Evolutionary conservation across 2,113 vertebrate species (phyloP).

Genomic region (Grallaria varia): DNA sequence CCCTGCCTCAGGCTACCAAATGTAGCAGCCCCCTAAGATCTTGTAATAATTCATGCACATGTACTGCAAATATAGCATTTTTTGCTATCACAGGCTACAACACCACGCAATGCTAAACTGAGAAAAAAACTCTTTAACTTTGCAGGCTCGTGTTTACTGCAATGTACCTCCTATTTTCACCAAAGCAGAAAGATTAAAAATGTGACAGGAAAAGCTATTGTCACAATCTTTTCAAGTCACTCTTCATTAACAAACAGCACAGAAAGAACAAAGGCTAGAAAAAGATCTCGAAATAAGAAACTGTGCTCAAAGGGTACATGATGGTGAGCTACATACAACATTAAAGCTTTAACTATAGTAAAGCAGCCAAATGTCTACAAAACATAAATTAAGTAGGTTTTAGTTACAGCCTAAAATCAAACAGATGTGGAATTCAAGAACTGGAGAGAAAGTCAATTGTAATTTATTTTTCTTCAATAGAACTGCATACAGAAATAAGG

Average conservation of each 20-base stretch:
- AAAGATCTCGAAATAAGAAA: background rate
- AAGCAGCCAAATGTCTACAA: background rate
- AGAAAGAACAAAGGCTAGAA: background rate
- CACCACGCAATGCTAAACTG: rapidly evolving
- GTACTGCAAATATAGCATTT: rapidly evolving
- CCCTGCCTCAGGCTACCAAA: background rate
- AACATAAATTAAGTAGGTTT: background rate
- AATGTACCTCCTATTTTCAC: background rate
- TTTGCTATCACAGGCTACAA: background rate
- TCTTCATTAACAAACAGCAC: background rate
- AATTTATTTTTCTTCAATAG: background rate
- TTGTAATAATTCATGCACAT: background rate
- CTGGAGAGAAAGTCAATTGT: background rate
- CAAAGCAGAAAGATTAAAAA: background rate
- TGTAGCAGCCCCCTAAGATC: background rate
- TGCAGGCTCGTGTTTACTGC: rapidly evolving
- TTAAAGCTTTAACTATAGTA: background rate
- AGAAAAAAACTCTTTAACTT: background rate
- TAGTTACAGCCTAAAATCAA: background rate
- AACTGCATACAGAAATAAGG: background rate
- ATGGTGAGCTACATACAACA: background rate
- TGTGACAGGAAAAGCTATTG: background rate
- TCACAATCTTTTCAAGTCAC: background rate
- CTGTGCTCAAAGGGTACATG: background rate
- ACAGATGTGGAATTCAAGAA: background rate